Evolutionary conservation across 2,113 vertebrate species (phyloP).

Genomic region (Crotalus horridus): DNA sequence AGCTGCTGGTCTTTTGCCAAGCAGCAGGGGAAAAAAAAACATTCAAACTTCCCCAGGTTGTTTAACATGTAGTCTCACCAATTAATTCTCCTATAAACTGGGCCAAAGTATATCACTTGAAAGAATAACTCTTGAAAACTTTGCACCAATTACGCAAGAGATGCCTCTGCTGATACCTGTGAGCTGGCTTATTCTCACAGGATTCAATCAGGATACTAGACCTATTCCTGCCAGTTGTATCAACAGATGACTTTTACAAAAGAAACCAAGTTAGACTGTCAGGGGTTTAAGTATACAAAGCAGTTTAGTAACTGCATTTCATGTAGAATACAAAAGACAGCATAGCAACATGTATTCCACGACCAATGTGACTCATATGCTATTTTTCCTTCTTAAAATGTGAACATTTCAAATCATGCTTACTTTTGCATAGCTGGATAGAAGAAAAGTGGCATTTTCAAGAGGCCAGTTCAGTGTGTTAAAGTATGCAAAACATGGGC

Average conservation of each 20-base stretch:
- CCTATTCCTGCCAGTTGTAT: background rate
- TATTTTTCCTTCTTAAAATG: background rate
- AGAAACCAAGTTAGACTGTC: background rate
- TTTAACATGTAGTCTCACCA: background rate
- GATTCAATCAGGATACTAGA: no score
- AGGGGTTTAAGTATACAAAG: background rate
- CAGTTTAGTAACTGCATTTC: background rate
- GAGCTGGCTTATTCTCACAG: background rate
- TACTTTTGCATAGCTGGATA: background rate
- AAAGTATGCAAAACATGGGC: background rate
- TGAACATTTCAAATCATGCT: background rate
- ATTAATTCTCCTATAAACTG: background rate
- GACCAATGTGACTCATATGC: background rate
- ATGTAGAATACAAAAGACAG: background rate
- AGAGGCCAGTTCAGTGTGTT: background rate
- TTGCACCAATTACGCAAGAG: background rate
- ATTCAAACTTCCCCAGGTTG: background rate
- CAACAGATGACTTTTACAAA: background rate
- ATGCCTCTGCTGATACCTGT: background rate
- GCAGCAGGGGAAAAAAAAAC: accelerated
- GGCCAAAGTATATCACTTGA: background rate
- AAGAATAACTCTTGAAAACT: background rate
- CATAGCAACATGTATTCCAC: background rate
- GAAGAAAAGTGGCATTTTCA: background rate
- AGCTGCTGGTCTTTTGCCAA: background rate